Evolutionary conservation across 2,888 invertebrate species (phyloP).

Genomic region (Drosophila fungiperda): DNA sequence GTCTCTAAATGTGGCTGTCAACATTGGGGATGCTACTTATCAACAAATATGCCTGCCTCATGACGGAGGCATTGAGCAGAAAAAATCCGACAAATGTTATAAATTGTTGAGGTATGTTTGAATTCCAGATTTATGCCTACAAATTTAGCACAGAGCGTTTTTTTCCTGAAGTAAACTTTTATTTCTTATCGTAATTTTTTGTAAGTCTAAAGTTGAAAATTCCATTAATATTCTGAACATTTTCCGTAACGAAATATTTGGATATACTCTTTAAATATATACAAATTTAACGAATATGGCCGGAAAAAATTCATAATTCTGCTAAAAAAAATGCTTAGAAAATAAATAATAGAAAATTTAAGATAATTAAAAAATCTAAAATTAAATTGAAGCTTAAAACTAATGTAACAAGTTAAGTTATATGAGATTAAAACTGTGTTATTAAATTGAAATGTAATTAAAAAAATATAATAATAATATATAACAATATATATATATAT

Average conservation of each 20-base stretch:
- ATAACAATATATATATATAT: too few species aligned
- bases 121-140: neutral
- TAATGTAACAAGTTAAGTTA: neutral
- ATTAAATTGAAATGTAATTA: neutral
- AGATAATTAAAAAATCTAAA: neutral
- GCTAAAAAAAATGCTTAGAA: too few species aligned
- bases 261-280: neutral
- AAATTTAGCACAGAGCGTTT: neutral
- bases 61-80: neutral
- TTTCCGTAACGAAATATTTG: neutral
- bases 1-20: constrained; percentile 44
- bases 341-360: neutral
- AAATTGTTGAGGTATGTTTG: neutral
- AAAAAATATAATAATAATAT: neutral
- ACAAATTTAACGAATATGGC: neutral
- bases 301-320: neutral
- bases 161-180: neutral
- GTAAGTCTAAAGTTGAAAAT: neutral
- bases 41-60: constrained; percentile 13
- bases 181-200: neutral
- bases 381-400: neutral
- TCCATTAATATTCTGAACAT: neutral
- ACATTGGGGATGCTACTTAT: constrained; percentile 43
- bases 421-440: neutral
- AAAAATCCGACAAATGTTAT: neutral